A percentile compares a stretch with the other conserved stretches of the same genome.
phyloP scores from a whole-genome alignment of 2,113 vertebrate genomes.

The Ivindomyrus marchei region DNA sequence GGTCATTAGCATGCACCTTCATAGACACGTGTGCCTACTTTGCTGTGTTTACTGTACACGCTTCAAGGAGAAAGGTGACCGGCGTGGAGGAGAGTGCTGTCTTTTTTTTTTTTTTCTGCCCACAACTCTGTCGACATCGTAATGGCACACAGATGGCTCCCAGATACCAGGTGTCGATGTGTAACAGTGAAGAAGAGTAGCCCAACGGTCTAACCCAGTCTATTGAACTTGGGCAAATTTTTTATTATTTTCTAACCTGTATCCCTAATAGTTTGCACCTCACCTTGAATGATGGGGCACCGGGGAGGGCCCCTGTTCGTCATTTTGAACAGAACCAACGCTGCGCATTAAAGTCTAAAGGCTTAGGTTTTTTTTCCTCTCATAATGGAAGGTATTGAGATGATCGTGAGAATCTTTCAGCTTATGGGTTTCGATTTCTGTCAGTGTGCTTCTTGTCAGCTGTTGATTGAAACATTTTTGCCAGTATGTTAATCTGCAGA shows the following conservation, averaged over 20 bases:
- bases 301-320: neutral
- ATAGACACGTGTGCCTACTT: neutral
- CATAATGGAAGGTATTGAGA: neutral
- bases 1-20: neutral
- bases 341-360: neutral
- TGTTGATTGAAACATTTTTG: neutral
- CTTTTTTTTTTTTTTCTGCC: neutral
- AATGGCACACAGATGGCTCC: neutral
- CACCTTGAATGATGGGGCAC: neutral
- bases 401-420: constrained; percentile 6
- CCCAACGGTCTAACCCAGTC: neutral
- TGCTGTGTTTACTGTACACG: neutral
- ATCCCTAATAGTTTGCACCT: neutral
- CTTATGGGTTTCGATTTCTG: constrained; percentile 14
- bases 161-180: neutral
- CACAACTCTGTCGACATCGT: neutral
- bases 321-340: neutral
- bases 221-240: neutral
- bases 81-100: neutral
- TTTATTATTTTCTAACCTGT: neutral
- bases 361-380: neutral
- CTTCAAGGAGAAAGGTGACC: neutral
- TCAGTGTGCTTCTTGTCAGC: constrained; percentile 15
- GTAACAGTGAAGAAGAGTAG: neutral
- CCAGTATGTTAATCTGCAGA: constrained; percentile 1